These are phyloP conservation scores for Vespertilio murinus DNA, from an alignment of 2,797 vertebrate genomes.

Conservation along the genomic window DNA sequence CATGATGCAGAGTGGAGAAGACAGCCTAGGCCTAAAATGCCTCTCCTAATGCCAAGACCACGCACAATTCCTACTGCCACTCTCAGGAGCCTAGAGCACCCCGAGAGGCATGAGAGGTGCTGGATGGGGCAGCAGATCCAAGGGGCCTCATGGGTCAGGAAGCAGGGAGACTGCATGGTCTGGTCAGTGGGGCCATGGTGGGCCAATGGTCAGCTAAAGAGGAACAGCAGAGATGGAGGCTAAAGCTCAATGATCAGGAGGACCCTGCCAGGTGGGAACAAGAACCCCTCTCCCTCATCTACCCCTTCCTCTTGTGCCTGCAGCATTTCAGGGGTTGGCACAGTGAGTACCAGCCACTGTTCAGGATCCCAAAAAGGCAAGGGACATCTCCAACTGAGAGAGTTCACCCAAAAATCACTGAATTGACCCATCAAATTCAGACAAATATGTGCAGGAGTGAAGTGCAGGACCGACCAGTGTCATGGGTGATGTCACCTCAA, in stretches of 20 bases:
- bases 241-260: neutral
- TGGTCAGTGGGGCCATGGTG: neutral
- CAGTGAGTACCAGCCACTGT: neutral
- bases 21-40: neutral
- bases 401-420: neutral
- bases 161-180: neutral
- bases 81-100: neutral
- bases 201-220: neutral
- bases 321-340: neutral
- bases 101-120: neutral
- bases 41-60: neutral
- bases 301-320: neutral
- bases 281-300: rapidly evolving
- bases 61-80: neutral
- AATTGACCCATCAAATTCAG: neutral
- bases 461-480: rapidly evolving
- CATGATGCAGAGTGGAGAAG: neutral
- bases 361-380: neutral
- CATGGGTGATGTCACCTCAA: neutral
- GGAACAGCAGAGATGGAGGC: neutral
- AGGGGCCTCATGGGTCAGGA: neutral
- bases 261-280: neutral
- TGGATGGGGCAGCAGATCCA: neutral
- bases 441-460: neutral
- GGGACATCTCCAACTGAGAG: neutral